Evolutionary conservation across 2,113 vertebrate species (phyloP).

Genomic region (Phalacrocorax brasilianus): DNA sequence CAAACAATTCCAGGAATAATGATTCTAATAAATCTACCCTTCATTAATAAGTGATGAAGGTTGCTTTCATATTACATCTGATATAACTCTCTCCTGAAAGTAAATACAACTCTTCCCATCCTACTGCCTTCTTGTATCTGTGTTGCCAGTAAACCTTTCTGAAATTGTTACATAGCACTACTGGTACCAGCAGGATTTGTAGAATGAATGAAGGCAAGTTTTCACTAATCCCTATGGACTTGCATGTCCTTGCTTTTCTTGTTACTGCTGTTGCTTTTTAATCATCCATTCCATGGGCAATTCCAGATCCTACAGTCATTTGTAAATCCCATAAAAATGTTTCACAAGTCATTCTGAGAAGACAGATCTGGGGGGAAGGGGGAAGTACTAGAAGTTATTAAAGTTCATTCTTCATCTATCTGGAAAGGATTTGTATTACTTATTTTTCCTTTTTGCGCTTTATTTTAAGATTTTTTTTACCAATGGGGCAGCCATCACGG

Average conservation of each 20-base stretch:
- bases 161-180: neutral
- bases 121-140: neutral
- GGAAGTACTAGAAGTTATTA: neutral
- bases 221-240: neutral
- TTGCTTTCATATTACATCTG: neutral
- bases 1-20: neutral
- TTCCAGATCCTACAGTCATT: neutral
- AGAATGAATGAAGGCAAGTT: neutral
- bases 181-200: neutral
- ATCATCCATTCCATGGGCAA: neutral
- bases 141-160: neutral
- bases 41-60: neutral
- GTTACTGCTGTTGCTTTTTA: neutral
- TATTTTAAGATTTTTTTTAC: neutral
- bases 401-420: neutral
- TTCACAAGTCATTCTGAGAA: neutral
- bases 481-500: neutral
- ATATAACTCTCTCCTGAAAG: neutral
- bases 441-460: neutral
- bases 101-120: neutral
- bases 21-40: neutral
- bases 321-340: neutral
- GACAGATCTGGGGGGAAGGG: too few species aligned
- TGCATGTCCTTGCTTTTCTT: neutral
- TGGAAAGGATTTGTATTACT: neutral